A percentile compares a stretch with the other conserved stretches of the same genome.
Conservation (phyloP, 2,113 vertebrate species). For the Coptodon rendalli region DNA sequence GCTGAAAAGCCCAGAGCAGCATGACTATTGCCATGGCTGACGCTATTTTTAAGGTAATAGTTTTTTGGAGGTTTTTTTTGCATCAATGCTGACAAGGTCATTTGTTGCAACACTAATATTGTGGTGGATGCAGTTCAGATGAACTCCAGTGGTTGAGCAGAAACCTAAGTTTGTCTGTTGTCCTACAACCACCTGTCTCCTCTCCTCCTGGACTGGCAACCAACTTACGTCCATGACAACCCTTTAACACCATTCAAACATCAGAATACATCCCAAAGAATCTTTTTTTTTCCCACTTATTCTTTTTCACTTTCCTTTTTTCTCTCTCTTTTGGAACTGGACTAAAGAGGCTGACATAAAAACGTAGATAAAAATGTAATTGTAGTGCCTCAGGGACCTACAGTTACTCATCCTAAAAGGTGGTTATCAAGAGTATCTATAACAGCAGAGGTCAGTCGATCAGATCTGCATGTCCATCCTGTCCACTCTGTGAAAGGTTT, state of each 20-base stretch:
- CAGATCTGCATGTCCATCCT: conserved; percentile 11
- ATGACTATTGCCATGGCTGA: conserved; percentile 41
- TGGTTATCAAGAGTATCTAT: neutral
- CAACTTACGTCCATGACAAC: conserved; percentile 35
- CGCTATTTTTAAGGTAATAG: conserved; percentile 11
- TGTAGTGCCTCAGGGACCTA: neutral
- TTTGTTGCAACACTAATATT: conserved; percentile 40
- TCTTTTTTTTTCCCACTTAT: neutral
- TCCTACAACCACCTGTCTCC: neutral
- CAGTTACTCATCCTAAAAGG: conserved; percentile 30
- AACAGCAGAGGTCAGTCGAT: neutral
- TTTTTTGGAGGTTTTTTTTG: neutral
- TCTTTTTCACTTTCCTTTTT: neutral
- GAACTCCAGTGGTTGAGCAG: conserved; percentile 18
- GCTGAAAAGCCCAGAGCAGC: conserved; percentile 55
- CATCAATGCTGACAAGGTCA: conserved; percentile 32
- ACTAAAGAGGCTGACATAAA: neutral
- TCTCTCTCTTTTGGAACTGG: neutral
- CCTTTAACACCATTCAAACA: conserved; percentile 22
- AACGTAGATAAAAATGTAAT: neutral
- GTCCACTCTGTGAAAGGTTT: conserved; percentile 15
- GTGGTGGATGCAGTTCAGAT: conserved; percentile 20
- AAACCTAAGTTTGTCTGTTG: neutral
- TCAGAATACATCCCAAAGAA: conserved; percentile 49
- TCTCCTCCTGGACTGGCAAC: conserved; percentile 18